Conservation (phyloP, 2,797 vertebrate genomes). For the Garrulus glandarius region DNA sequence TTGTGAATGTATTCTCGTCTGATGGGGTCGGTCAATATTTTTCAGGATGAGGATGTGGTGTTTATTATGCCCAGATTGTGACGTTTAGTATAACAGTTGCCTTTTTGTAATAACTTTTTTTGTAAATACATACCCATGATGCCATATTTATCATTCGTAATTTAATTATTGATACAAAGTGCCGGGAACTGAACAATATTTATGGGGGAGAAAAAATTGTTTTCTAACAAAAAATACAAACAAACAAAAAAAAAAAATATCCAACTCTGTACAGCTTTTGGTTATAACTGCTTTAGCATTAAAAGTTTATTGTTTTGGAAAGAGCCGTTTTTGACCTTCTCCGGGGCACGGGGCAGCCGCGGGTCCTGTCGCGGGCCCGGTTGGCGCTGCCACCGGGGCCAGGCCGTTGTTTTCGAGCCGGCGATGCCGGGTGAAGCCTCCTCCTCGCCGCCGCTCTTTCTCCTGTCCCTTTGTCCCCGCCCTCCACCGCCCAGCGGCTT, state of each 20-base stretch:
- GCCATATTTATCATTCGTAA: slow-evolving; percentile 99
- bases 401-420: neutral
- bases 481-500: neutral
- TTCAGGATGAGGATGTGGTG: slow-evolving; percentile 95
- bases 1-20: slow-evolving; percentile 99
- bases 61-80: slow-evolving; percentile 93
- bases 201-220: slow-evolving; percentile 89
- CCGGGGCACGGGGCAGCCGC: neutral
- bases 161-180: slow-evolving; percentile 98
- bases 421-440: neutral
- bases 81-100: slow-evolving; percentile 97
- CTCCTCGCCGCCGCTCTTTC: neutral
- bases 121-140: slow-evolving; percentile 99
- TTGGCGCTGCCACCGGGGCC: neutral
- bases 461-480: slow-evolving; percentile 5
- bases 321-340: slow-evolving; percentile 65
- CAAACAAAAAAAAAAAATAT: neutral
- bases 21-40: slow-evolving; percentile 96
- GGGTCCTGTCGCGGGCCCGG: neutral
- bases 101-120: slow-evolving; percentile 97
- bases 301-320: slow-evolving; percentile 88
- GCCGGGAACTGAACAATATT: slow-evolving; percentile 99
- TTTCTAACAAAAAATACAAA: slow-evolving; percentile 77
- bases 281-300: slow-evolving; percentile 97
- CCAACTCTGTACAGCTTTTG: slow-evolving; percentile 96